A percentile compares a stretch with the other conserved stretches of the same genome.
Conservation (phyloP, 2,797 vertebrate genomes). For the Gephyroberyx darwinii region DNA sequence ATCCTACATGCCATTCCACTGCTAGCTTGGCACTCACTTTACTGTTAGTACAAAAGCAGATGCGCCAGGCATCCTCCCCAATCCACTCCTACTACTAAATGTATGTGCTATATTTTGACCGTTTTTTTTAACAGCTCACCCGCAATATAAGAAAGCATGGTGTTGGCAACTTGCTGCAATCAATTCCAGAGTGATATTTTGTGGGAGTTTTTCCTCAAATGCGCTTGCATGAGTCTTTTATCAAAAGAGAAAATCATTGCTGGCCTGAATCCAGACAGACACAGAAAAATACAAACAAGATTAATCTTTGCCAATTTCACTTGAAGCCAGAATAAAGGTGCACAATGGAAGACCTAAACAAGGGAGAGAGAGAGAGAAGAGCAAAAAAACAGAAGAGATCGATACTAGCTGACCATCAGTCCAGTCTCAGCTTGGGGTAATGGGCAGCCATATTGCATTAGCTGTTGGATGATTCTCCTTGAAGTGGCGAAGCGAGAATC, state of each 20-base stretch:
- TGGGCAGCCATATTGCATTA: conserved; percentile 81
- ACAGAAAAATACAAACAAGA: conserved; percentile 71
- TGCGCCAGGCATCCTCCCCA: conserved; percentile 26
- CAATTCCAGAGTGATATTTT: conserved; percentile 69
- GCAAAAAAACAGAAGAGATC: conserved; percentile 64
- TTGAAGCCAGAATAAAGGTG: conserved; percentile 68
- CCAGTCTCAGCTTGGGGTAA: conserved; percentile 72
- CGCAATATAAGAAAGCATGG: conserved; percentile 58
- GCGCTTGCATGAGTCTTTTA: conserved; percentile 48
- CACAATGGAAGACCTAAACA: conserved; percentile 54
- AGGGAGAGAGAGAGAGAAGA: conserved; percentile 34
- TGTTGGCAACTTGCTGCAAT: conserved; percentile 68
- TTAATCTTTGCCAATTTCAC: conserved; percentile 71
- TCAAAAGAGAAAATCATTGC: conserved; percentile 64
- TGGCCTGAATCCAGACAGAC: conserved; percentile 68
- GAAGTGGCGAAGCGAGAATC: conserved; percentile 77
- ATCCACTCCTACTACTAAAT: conserved; percentile 33
- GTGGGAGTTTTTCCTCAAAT: conserved; percentile 71
- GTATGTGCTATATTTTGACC: conserved; percentile 35
- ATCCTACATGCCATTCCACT: conserved; percentile 38
- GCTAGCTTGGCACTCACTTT: conserved; percentile 55
- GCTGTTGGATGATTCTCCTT: conserved; percentile 73
- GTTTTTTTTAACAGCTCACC: conserved; percentile 30
- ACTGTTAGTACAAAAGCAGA: conserved; percentile 24
- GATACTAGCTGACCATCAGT: conserved; percentile 74